A percentile compares a stretch with the other conserved stretches of the same genome.
phyloP scores from a whole-genome alignment of 1,140 invertebrate species.

The Drosophila hydei region DNA sequence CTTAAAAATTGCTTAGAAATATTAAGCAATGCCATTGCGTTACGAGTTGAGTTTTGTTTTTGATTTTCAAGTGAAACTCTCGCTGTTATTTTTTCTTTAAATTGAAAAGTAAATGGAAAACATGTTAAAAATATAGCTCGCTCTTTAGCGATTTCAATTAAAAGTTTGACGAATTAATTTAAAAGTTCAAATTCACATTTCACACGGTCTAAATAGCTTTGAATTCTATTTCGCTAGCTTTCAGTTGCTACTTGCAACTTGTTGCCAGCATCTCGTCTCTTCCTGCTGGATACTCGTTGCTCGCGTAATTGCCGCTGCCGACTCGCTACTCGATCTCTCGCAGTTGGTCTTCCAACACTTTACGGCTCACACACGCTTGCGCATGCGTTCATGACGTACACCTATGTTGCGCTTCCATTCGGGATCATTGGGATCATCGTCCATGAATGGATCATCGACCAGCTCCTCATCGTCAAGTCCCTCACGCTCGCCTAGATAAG shows the following conservation, averaged over 20 bases:
- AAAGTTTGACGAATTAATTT: slow-evolving; percentile 52
- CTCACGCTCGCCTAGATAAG: slow-evolving; percentile 59
- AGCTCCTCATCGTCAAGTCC: slow-evolving; percentile 84
- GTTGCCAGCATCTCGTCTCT: neutral
- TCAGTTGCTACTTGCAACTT: neutral
- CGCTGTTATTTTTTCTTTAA: slow-evolving; percentile 12
- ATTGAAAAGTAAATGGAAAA: slow-evolving; percentile 56
- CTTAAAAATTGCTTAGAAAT: slow-evolving; percentile 63
- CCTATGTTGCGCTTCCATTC: slow-evolving; percentile 86
- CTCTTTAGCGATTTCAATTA: slow-evolving; percentile 15
- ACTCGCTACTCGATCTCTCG: neutral
- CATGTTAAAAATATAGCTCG: slow-evolving; percentile 64
- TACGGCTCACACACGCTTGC: slow-evolving; percentile 53
- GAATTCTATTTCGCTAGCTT: slow-evolving; percentile 36
- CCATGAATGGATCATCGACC: slow-evolving; percentile 85
- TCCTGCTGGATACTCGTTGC: neutral
- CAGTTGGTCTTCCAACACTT: too few species aligned
- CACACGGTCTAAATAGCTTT: slow-evolving; percentile 51
- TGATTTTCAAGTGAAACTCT: slow-evolving; percentile 8
- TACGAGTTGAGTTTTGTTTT: slow-evolving; percentile 17
- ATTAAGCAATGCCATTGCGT: slow-evolving; percentile 31
- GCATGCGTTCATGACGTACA: slow-evolving; percentile 36
- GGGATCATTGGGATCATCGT: slow-evolving; percentile 92
- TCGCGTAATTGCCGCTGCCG: too few species aligned
- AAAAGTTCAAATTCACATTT: slow-evolving; percentile 55